Conservation (phyloP, 2,888 invertebrate species). For the Microdon myrmicae region DNA sequence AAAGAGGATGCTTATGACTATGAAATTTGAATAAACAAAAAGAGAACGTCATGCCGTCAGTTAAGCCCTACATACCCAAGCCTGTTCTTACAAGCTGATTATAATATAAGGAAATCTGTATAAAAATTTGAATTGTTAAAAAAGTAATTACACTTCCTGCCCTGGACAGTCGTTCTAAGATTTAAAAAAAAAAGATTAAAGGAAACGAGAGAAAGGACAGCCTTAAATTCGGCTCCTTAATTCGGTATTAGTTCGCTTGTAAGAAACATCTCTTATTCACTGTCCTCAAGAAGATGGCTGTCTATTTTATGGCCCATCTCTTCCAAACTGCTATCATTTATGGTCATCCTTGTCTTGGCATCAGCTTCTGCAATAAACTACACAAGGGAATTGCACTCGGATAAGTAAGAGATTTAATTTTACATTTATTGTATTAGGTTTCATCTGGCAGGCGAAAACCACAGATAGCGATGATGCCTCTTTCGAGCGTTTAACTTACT, state of each 20-base stretch:
- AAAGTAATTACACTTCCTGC: too few relatives aligned
- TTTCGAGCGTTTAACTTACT: neutral
- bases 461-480: constrained; percentile 7
- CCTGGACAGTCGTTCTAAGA: too few relatives aligned
- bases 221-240: neutral
- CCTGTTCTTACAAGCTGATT: too few relatives aligned
- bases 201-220: too few relatives aligned
- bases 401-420: constrained; percentile 52
- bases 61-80: too few relatives aligned
- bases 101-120: too few relatives aligned
- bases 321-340: constrained; percentile 7
- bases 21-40: too few relatives aligned
- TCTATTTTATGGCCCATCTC: constrained; percentile 2
- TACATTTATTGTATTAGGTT: constrained; percentile 51
- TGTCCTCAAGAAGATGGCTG: neutral
- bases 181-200: too few relatives aligned
- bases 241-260: neutral
- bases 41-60: too few relatives aligned
- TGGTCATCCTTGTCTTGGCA: neutral
- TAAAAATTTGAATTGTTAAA: too few relatives aligned
- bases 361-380: constrained; percentile 10
- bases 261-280: constrained; percentile 2
- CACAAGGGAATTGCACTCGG: constrained; percentile 29
- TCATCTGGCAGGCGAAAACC: constrained; percentile 32
- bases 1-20: too few relatives aligned